These are phyloP conservation scores for Sphinx pinastri DNA, from an alignment of 2,888 invertebrate genomes.

Conservation along the genomic window DNA sequence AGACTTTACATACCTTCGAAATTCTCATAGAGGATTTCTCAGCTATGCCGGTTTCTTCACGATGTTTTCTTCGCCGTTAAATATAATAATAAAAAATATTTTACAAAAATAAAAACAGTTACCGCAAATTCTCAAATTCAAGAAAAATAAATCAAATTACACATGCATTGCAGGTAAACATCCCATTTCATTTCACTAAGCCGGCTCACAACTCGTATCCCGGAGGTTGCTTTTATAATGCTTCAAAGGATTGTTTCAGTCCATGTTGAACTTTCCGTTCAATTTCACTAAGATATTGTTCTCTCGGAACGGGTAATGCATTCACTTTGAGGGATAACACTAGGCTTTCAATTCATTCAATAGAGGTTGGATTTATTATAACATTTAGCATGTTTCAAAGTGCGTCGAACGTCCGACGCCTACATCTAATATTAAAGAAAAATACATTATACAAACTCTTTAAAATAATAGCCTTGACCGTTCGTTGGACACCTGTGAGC, in stretches of 20 bases:
- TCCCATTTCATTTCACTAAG: slow-evolving; percentile 43
- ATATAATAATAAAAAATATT: no score
- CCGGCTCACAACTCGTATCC: slow-evolving; percentile 37
- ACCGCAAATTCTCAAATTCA: neutral
- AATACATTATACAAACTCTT: no score
- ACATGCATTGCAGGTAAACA: slow-evolving; percentile 25
- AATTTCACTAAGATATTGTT: slow-evolving; percentile 44
- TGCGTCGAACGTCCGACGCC: neutral
- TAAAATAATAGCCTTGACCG: neutral
- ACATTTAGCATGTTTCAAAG: neutral
- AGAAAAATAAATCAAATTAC: neutral
- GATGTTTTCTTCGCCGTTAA: no score
- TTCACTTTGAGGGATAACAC: slow-evolving; percentile 27
- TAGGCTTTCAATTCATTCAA: slow-evolving; percentile 19
- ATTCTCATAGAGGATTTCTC: no score
- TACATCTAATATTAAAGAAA: neutral
- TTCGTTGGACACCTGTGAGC: neutral
- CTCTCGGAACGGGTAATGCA: slow-evolving; percentile 33
- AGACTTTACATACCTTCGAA: no score
- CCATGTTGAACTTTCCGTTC: slow-evolving; percentile 44
- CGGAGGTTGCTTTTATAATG: slow-evolving; percentile 46
- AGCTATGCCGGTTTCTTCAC: no score
- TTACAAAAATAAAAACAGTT: no score
- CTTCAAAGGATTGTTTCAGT: slow-evolving; percentile 67
- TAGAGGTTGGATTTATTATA: neutral